Evolutionary conservation across 2,113 vertebrate species (phyloP).

Genomic region (Pao palembangensis): DNA sequence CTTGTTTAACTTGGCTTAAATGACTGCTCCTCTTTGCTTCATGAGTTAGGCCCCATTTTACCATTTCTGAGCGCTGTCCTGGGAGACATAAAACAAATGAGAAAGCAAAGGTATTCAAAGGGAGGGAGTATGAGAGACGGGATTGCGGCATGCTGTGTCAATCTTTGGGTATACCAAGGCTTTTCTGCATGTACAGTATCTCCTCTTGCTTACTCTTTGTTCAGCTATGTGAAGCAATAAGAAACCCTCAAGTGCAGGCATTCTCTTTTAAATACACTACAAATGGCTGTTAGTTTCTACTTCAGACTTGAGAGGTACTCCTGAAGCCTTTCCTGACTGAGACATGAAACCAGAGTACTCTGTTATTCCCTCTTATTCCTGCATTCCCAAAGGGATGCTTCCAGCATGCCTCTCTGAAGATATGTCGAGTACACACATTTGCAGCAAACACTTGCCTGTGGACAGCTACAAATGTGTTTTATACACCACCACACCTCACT

Average conservation of each 20-base stretch:
- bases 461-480: slow-evolving; percentile 49
- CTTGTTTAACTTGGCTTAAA: slow-evolving; percentile 77
- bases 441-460: slow-evolving; percentile 51
- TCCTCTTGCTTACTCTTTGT: slow-evolving; percentile 54
- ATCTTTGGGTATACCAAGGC: slow-evolving; percentile 40
- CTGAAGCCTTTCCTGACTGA: slow-evolving; percentile 58
- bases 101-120: slow-evolving; percentile 64
- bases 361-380: slow-evolving; percentile 41
- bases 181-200: slow-evolving; percentile 51
- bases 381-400: slow-evolving; percentile 54
- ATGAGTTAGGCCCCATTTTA: slow-evolving; percentile 70
- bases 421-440: slow-evolving; percentile 55
- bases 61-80: slow-evolving; percentile 73
- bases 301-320: slow-evolving; percentile 68
- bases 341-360: slow-evolving; percentile 62
- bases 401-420: slow-evolving; percentile 53
- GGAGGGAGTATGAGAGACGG: slow-evolving; percentile 24
- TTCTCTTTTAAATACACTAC: slow-evolving; percentile 72
- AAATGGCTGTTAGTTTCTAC: slow-evolving; percentile 67
- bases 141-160: slow-evolving; percentile 46
- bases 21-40: slow-evolving; percentile 68
- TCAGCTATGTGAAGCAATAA: slow-evolving; percentile 51
- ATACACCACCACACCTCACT: slow-evolving; percentile 27
- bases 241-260: slow-evolving; percentile 65
- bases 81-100: slow-evolving; percentile 72